A percentile compares a stretch with the other conserved stretches of the same genome.
Conservation (phyloP, 2,113 vertebrate species). For the Phylloscopus trochilus region DNA sequence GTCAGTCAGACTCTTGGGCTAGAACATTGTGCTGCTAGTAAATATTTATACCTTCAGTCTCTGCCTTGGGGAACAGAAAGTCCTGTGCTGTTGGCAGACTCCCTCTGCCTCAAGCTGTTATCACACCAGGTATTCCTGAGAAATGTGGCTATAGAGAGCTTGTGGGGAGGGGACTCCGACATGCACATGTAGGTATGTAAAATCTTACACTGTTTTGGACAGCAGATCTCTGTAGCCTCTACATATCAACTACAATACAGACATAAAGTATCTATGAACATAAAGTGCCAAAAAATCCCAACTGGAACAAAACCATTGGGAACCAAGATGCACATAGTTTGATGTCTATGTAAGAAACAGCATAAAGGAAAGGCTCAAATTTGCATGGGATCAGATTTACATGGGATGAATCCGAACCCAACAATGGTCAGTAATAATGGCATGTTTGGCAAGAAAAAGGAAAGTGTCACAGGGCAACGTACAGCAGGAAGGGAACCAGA, state of each 20-base stretch:
- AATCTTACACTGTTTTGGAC: background rate
- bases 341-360: background rate
- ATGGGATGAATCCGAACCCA: background rate
- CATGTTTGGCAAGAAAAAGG: background rate
- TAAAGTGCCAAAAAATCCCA: background rate
- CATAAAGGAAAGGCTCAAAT: background rate
- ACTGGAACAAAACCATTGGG: background rate
- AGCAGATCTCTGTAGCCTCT: background rate
- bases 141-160: background rate
- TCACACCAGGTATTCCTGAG: background rate
- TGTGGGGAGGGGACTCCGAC: background rate
- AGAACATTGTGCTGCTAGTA: background rate
- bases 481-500: background rate
- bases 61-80: background rate
- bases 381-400: background rate
- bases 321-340: background rate
- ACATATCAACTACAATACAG: background rate
- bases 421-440: background rate
- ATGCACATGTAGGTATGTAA: background rate
- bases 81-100: background rate
- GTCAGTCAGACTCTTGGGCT: background rate
- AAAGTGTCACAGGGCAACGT: accelerated
- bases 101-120: background rate
- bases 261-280: background rate
- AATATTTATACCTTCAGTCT: background rate